Evolutionary conservation across 2,797 vertebrate genomes (phyloP), one percentile per base, ranked within the genome.

Genomic region (Ctenosaura bakeri): DNA sequence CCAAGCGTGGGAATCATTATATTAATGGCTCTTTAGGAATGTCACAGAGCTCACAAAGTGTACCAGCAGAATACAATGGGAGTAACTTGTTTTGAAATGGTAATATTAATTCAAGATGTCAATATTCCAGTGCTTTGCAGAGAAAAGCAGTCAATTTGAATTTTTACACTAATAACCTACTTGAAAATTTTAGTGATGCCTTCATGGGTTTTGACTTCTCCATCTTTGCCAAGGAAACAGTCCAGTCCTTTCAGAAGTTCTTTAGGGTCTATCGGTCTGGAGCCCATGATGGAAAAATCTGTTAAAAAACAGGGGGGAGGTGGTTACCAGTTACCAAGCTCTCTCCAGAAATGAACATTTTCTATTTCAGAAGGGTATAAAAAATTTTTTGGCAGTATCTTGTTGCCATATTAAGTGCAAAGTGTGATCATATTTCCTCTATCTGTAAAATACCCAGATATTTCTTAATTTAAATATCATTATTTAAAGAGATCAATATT

Each of bases 241-340:
- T 99, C 99, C 86, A 99, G 96, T n/a, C 98, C 99, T 95, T 98
- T 99, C 78, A 99, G 96, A 74, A 99, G 98, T 93, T 99, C 98
- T 95, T 98, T 98, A 92, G 99, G 99, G 96, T 99, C 98, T 95
- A 99, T 98, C 7, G 98, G 98, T 96, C 98, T 98, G 0, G 98
- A 98, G 42, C 98, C 98, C 99, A 99, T 99, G 89, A 94, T 98
- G 95, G 94, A 50, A 93, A 32, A 16, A 52, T 89, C 94, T 94
- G 87, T 14, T 20, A 1, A 12, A 6, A 22, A 0, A 0, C 1
- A 29, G 1, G 14, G 54, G 7, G 74, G 32, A 32, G 10, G 38
- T 32, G 24, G 20, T 88, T 78, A 83, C 56, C 54, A 73, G 26
- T 5, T 87, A 54, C 59, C 59, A 35, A 83, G 56, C 59, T 82